phyloP scores from a whole-genome alignment of 2,797 vertebrate species.

The Anguilla obscura region DNA sequence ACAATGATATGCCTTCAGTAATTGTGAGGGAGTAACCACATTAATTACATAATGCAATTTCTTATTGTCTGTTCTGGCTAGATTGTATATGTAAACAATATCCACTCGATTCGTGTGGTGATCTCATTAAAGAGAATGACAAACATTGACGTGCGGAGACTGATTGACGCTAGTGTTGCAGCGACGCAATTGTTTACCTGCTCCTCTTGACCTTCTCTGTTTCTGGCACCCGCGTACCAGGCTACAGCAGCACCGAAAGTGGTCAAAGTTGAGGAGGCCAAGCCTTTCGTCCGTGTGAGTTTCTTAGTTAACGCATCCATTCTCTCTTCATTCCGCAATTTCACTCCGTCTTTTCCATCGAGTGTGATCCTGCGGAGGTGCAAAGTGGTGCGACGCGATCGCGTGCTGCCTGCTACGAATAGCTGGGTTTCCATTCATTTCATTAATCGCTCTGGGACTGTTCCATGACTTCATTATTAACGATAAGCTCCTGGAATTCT shows the following conservation, averaged over 20 bases:
- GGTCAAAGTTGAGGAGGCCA: constrained; percentile 77
- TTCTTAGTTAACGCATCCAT: constrained; percentile 47
- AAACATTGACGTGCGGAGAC: neutral
- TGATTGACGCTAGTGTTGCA: constrained; percentile 56
- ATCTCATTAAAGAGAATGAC: neutral
- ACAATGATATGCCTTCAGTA: neutral
- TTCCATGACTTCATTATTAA: neutral
- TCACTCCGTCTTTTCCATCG: neutral
- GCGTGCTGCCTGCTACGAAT: neutral
- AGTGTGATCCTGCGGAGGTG: neutral
- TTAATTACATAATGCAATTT: neutral
- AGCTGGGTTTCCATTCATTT: neutral
- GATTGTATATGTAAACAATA: neutral
- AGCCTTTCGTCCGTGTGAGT: constrained; percentile 76
- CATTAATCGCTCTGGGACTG: neutral
- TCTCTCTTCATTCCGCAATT: constrained; percentile 27
- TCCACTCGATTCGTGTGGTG: neutral
- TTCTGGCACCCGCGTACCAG: constrained; percentile 78
- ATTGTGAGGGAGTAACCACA: neutral
- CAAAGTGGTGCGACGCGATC: neutral
- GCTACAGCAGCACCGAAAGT: constrained; percentile 76
- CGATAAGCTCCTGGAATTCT: neutral
- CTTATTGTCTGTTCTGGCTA: neutral
- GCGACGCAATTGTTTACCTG: constrained; percentile 54
- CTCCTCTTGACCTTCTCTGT: constrained; percentile 61